Base-by-base conservation (phyloP, 2,888 invertebrate genomes). In the Shargacucullia verbasci region DNA sequence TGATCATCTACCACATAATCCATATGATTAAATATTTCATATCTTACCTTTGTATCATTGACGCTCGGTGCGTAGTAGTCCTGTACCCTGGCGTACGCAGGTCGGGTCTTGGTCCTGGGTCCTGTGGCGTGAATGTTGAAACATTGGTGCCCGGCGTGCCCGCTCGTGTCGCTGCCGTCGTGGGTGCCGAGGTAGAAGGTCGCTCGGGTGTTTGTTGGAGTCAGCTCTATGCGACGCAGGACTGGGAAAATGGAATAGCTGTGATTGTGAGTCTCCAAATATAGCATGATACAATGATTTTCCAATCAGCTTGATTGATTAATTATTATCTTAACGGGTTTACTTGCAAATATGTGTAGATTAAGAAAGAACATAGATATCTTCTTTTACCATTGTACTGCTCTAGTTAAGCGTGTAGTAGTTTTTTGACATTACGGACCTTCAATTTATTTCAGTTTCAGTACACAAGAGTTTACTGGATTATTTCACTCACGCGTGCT, bases 11-110 rank as follows among this genome's bases (percentile, higher is more conserved):
- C 20, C 4, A 3, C 4, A 20, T 3, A 20, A 20, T 20, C 2
- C 4, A 3, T 20, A 20, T 31, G 9, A 31, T 31, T 31, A 11
- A 33, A n/a, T 2, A 3, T 20, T n/a, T 4, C 8, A 12, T 10
- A 27, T 79, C 37, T 37, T 83, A 96, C 96, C 86, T 94, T 94
- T 0, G 94, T 92, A 47, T 95, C 89, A 15, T 90, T 92, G 20
- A 94, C 80, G 49, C 92, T 92, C 0, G 96, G 95, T 41, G 94
- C 94, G 76, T 96, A 96, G 74, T 96, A 96, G 85, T 96, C 96
- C 45, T 95, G 92, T 0, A 96, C 81, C 56, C 93, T 94, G 1
- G 94, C 94, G 60, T 94, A 90, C 0, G 95, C 95, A 0, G 96
- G 94, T 15, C 91, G 76, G 1, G 92, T 91, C 39, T 54, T 70